Evolutionary conservation across 2,888 invertebrate species (phyloP).

Genomic region (Drosophila multiciliata): DNA sequence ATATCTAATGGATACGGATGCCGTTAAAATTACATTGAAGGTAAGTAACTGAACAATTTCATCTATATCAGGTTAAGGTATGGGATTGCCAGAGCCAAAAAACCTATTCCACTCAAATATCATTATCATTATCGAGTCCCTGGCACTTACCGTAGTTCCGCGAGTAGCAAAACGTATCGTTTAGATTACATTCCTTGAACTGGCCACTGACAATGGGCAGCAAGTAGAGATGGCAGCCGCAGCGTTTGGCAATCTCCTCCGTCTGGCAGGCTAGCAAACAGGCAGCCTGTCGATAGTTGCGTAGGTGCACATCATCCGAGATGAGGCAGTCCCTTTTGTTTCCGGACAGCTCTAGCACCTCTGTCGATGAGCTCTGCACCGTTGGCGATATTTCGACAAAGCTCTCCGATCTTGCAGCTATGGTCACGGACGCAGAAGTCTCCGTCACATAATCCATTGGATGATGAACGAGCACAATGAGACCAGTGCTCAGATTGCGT

Average conservation of each 20-base stretch:
- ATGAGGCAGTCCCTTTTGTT: slow-evolving; percentile 83
- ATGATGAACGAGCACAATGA: slow-evolving; percentile 84
- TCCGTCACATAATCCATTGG: slow-evolving; percentile 84
- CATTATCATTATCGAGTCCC: not conserved
- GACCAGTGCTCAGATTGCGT: slow-evolving; percentile 81
- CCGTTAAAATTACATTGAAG: slow-evolving; percentile 16
- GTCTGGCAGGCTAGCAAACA: slow-evolving; percentile 82
- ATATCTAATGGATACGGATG: slow-evolving; percentile 21
- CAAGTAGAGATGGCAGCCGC: slow-evolving; percentile 84
- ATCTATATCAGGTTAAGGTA: not conserved
- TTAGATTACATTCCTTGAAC: slow-evolving; percentile 81
- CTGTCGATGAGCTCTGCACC: slow-evolving; percentile 81
- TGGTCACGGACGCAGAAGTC: slow-evolving; percentile 81
- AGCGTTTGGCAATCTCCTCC: slow-evolving; percentile 77
- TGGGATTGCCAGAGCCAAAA: not conserved
- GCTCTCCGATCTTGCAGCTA: slow-evolving; percentile 83
- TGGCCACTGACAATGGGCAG: slow-evolving; percentile 72
- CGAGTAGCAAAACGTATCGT: slow-evolving; percentile 82
- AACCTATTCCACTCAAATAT: not conserved
- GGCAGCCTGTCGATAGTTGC: slow-evolving; percentile 82
- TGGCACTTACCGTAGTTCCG: slow-evolving; percentile 78
- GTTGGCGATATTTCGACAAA: slow-evolving; percentile 84
- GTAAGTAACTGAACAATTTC: slow-evolving; percentile 4
- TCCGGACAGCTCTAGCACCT: slow-evolving; percentile 82
- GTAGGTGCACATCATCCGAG: slow-evolving; percentile 78